phyloP scores from a whole-genome alignment of 2,888 invertebrate genomes.

The Hirtodrosophila histrioides region DNA sequence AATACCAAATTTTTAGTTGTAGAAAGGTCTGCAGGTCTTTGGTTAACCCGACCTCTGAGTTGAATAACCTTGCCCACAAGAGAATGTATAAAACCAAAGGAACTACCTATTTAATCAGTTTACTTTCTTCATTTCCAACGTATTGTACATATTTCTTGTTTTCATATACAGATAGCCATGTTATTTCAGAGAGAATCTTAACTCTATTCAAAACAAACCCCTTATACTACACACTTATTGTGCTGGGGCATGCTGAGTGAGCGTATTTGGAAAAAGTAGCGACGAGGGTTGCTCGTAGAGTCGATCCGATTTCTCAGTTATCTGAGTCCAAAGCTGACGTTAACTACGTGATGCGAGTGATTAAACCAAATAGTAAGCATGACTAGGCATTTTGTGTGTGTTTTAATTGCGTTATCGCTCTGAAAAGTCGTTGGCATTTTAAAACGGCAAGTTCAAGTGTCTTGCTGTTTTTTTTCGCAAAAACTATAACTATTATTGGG shows the following conservation, averaged over 20 bases:
- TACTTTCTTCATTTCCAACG: too few species aligned
- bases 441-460: conserved; percentile 14
- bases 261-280: not conserved
- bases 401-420: conserved; percentile 34
- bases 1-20: too few species aligned
- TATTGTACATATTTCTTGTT: too few species aligned
- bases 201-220: conserved; percentile 10
- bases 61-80: too few species aligned
- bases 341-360: conserved; percentile 3
- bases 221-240: not conserved
- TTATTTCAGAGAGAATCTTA: conserved; percentile 1
- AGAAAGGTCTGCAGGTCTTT: too few species aligned
- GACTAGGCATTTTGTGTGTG: conserved; percentile 30
- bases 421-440: conserved; percentile 28
- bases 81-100: too few species aligned
- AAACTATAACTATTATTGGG: not conserved
- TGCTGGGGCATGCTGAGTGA: conserved; percentile 10
- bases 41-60: too few species aligned
- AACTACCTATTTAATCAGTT: too few species aligned
- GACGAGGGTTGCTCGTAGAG: conserved; percentile 6
- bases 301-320: conserved; percentile 1
- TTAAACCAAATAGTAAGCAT: conserved; percentile 55
- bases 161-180: not conserved
- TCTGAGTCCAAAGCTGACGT: not conserved
- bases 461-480: not conserved